A percentile compares a stretch with the other conserved stretches of the same genome.
Evolutionary conservation across 2,888 invertebrate species (phyloP).

Genomic region (Crocallis elinguaria): DNA sequence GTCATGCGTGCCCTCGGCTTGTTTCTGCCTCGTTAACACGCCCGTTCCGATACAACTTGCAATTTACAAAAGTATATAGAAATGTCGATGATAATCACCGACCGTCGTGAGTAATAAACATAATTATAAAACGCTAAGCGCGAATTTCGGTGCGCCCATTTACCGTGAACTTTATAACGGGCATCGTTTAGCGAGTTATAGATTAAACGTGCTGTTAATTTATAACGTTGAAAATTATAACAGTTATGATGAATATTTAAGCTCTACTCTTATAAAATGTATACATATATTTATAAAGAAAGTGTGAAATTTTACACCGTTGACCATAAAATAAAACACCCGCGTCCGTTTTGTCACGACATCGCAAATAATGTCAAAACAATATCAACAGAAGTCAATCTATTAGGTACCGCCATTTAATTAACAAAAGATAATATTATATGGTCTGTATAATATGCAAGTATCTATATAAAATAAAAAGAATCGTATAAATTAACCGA

Average conservation of each 20-base stretch:
- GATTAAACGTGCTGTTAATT: conserved; percentile 21
- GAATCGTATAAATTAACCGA: conserved; percentile 57
- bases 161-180: conserved; percentile 28
- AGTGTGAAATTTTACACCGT: conserved; percentile 9
- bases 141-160: conserved; percentile 28
- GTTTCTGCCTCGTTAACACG: conserved; percentile 66
- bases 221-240: conserved; percentile 15
- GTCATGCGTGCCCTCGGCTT: conserved; percentile 61
- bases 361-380: neutral
- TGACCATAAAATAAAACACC: neutral
- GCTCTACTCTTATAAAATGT: neutral
- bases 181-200: conserved; percentile 25
- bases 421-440: conserved; percentile 28
- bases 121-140: conserved; percentile 27
- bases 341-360: neutral
- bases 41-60: conserved; percentile 55
- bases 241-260: conserved; percentile 9
- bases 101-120: conserved; percentile 33
- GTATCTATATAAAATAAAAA: conserved; percentile 54
- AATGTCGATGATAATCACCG: conserved; percentile 47
- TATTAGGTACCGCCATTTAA: conserved; percentile 24
- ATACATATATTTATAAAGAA: too few species aligned
- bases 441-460: conserved; percentile 60
- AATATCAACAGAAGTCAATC: conserved; percentile 14
- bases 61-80: conserved; percentile 49